phyloP scores from a whole-genome alignment of 2,888 invertebrate genomes.

The Tinea trinotella region DNA sequence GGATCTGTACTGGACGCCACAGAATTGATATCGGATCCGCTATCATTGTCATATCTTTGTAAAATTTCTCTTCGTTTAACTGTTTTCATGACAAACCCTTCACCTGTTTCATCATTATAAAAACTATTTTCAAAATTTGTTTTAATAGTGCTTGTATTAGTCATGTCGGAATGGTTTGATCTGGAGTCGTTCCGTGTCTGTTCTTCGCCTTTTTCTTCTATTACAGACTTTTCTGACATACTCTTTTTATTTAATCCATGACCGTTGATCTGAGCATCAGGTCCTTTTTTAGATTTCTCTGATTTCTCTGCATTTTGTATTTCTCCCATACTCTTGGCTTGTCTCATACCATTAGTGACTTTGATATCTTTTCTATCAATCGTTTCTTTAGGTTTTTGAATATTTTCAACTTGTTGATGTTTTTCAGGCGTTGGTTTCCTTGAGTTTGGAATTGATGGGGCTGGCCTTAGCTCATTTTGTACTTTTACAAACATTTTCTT shows the following conservation, averaged over 20 bases:
- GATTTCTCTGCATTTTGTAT: slow-evolving; percentile 55
- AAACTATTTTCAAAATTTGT: slow-evolving; percentile 77
- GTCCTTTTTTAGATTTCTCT: slow-evolving; percentile 41
- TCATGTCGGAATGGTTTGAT: slow-evolving; percentile 51
- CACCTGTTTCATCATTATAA: slow-evolving; percentile 76
- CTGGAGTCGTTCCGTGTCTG: slow-evolving; percentile 59
- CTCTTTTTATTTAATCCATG: slow-evolving; percentile 54
- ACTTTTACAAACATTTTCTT: slow-evolving; percentile 61
- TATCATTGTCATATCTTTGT: slow-evolving; percentile 78
- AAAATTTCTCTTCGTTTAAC: slow-evolving; percentile 81
- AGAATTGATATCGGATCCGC: slow-evolving; percentile 76
- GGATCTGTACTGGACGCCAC: slow-evolving; percentile 81
- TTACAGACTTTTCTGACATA: slow-evolving; percentile 56
- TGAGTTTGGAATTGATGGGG: slow-evolving; percentile 51
- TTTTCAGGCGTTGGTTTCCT: slow-evolving; percentile 47
- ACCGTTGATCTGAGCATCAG: slow-evolving; percentile 42
- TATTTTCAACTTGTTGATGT: slow-evolving; percentile 35
- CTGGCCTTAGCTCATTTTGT: slow-evolving; percentile 56
- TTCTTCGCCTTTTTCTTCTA: slow-evolving; percentile 58
- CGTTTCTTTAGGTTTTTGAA: slow-evolving; percentile 51
- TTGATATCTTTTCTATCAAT: slow-evolving; percentile 63
- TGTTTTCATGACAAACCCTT: slow-evolving; percentile 78
- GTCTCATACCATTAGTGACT: slow-evolving; percentile 53
- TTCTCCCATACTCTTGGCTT: slow-evolving; percentile 61
- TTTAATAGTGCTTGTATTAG: slow-evolving; percentile 66